Conservation (phyloP, 2,888 invertebrate species). For the Exocentrus adspersus region DNA sequence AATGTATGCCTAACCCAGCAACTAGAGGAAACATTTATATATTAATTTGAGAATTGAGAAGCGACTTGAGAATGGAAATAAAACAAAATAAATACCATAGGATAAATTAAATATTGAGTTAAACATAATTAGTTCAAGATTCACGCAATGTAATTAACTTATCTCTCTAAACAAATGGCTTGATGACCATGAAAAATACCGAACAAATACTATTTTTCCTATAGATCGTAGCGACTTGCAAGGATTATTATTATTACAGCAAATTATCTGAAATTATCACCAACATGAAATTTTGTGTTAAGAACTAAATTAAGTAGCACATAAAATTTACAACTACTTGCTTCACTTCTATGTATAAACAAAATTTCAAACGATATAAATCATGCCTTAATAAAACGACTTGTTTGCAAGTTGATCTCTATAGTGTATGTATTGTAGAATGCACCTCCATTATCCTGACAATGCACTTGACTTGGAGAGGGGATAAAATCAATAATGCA, state of each 20-base stretch:
- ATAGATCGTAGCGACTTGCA: not conserved
- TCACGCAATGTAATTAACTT: too few relatives aligned
- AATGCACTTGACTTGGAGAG: conserved; percentile 20
- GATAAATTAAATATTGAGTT: too few relatives aligned
- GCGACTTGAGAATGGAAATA: too few relatives aligned
- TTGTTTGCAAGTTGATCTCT: conserved; percentile 10
- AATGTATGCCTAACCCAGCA: too few relatives aligned
- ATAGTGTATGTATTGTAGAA: conserved; percentile 1
- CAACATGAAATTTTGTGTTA: not conserved
- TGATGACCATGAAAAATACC: too few relatives aligned
- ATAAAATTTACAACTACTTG: not conserved
- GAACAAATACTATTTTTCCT: too few relatives aligned
- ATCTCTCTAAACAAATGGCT: too few relatives aligned
- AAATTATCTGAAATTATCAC: not conserved
- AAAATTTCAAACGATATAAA: not conserved
- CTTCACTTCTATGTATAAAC: conserved; percentile 2
- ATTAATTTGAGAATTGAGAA: too few relatives aligned
- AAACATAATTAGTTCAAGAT: too few relatives aligned
- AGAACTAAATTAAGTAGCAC: not conserved
- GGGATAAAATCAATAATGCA: conserved; percentile 31
- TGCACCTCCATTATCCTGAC: not conserved
- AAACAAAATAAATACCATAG: too few relatives aligned
- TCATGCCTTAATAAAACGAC: conserved; percentile 11
- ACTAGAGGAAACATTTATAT: too few relatives aligned
- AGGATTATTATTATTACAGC: not conserved